Base-by-base conservation (phyloP, 2,797 vertebrate species). In the Lagodon rhomboides region DNA sequence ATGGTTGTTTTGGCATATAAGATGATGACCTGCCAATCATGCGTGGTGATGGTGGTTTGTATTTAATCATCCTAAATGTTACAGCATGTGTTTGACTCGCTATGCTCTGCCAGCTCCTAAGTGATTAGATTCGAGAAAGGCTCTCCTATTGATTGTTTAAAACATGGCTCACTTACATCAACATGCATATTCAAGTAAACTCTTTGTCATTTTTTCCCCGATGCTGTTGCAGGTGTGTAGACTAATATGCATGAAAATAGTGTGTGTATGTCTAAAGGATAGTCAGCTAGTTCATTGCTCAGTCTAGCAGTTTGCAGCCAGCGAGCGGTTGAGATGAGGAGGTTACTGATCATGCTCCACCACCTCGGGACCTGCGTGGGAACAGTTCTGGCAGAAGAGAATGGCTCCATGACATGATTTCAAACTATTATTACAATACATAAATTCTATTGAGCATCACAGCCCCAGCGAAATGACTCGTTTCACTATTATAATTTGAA, bases 1-100 rank as follows among this genome's bases (percentile, higher is more conserved):
- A 38, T 47, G 54, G 68, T 68, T 54, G 68, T 67, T 77, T 80
- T 79, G 58, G 43, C 22, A 60, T n/a, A 69, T 55, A 47, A 80
- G 61, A 72, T 62, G 67, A 80, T 80, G 76, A 75, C 22, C 72
- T 86, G 83, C 47, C 81, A 84, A 43, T 82, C 85, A 78, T 67
- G 55, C 58, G 10, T 53, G 60, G n/a, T 68, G 23, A 55, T 38
- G 68, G 13, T 46, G 58, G 47, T 47, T 66, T 65, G 44, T 84
- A 23, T 82, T 63, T 49, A 69, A 60, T 79, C 62, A 49, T 68
- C 22, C 68, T 61, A 73, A 78, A 76, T 61, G 56, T 60, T 62
- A 10, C 63, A 78, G 25, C 18, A 30, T 54, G 60, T 65, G 12
- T 17, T 25, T 8, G 5, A 0, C 30, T 55, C 12, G 12, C n/a